Percentiles rank a stretch among this genome's conserved stretches.
These are phyloP conservation scores for Clarias fuscus DNA, from an alignment of 2,797 vertebrate species.

Conservation along the genomic window DNA sequence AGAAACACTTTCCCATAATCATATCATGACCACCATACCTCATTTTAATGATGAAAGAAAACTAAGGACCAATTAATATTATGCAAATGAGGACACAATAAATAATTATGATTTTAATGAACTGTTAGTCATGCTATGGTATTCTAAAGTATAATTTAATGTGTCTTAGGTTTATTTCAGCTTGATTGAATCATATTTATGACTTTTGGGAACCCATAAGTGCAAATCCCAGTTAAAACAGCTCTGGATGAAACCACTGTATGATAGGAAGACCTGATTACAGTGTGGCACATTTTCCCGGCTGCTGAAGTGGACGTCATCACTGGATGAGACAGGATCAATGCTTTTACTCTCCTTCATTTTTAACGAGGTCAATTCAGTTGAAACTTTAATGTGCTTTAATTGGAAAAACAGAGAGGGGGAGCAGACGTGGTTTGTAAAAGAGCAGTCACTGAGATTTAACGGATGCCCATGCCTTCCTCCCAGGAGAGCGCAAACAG, in stretches of 20 bases:
- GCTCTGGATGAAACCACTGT: conserved; percentile 7
- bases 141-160: background rate
- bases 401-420: conserved; percentile 41
- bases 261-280: conserved; percentile 28
- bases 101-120: background rate
- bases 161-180: background rate
- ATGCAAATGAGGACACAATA: background rate
- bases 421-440: conserved; percentile 8
- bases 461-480: conserved; percentile 9
- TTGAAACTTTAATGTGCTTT: conserved; percentile 54
- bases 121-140: background rate
- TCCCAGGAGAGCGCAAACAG: conserved; percentile 41
- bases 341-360: conserved; percentile 48
- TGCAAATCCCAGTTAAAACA: conserved; percentile 22
- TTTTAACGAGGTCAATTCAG: conserved; percentile 53
- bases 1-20: background rate
- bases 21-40: background rate
- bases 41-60: conserved; percentile 9
- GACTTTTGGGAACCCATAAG: conserved; percentile 3
- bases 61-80: background rate
- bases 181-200: background rate
- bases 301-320: conserved; percentile 21
- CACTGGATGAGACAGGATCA: conserved; percentile 37
- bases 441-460: conserved; percentile 44
- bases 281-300: conserved; percentile 21